Percentiles rank a stretch among this genome's conserved stretches.
Evolutionary conservation across 2,797 vertebrate genomes (phyloP).

Genomic region (Gephyroberyx darwinii): DNA sequence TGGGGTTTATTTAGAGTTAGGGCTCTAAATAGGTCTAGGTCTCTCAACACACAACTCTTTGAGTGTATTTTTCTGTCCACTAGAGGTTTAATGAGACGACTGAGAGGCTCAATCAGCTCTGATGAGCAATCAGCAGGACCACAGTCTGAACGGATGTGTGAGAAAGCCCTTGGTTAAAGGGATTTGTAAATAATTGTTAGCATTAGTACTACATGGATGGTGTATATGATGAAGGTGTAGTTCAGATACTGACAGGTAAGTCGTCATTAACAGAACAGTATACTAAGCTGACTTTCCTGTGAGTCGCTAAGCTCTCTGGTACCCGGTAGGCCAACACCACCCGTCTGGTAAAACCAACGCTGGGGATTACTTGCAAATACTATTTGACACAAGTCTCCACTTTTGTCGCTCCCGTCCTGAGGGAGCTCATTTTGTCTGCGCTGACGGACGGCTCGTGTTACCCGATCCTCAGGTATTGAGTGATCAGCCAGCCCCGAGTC

Average conservation of each 20-base stretch:
- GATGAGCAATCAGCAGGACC: background rate
- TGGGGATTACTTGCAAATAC: slow-evolving; percentile 42
- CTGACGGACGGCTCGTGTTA: slow-evolving; percentile 67
- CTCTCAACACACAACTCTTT: background rate
- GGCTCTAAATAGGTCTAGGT: background rate
- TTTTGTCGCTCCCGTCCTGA: slow-evolving; percentile 51
- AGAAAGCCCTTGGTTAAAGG: background rate
- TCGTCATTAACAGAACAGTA: slow-evolving; percentile 8
- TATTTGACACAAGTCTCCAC: slow-evolving; percentile 47
- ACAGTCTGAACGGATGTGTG: slow-evolving; percentile 4
- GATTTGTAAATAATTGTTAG: background rate
- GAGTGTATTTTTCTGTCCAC: background rate
- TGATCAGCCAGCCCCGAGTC: slow-evolving; percentile 35
- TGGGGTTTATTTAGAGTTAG: too few species aligned
- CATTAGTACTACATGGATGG: background rate
- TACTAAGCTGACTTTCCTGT: slow-evolving; percentile 27
- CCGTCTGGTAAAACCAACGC: slow-evolving; percentile 48
- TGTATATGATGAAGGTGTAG: background rate
- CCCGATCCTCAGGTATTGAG: slow-evolving; percentile 47
- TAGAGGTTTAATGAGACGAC: background rate
- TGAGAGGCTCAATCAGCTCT: background rate
- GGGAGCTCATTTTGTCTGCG: slow-evolving; percentile 47
- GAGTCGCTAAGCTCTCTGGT: slow-evolving; percentile 43
- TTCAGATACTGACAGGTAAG: slow-evolving; percentile 22
- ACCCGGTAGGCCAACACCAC: slow-evolving; percentile 5